A percentile compares a stretch with the other conserved stretches of the same genome.
These are phyloP conservation scores for Limnodromus scolopaceus DNA, from an alignment of 2,797 vertebrate genomes.

Conservation along the genomic window DNA sequence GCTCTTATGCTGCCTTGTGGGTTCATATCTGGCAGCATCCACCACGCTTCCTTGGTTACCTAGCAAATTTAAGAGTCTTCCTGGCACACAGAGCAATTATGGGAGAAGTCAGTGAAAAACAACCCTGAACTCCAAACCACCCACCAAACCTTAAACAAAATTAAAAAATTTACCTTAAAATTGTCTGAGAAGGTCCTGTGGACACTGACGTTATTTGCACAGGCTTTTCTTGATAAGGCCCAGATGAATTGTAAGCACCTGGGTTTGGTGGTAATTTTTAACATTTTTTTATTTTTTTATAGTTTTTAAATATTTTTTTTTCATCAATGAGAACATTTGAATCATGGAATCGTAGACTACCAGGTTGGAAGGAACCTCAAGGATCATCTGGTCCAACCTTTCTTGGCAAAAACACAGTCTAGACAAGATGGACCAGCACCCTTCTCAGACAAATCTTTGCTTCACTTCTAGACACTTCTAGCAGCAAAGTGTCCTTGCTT, in stretches of 20 bases:
- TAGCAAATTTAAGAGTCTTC: background rate
- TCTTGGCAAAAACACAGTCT: background rate
- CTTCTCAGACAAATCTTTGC: background rate
- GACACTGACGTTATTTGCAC: background rate
- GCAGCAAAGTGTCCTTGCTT: background rate
- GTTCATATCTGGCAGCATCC: accelerated
- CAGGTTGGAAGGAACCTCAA: background rate
- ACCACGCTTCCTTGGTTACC: background rate
- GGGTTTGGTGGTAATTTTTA: background rate
- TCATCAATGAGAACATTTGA: background rate
- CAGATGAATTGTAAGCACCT: background rate
- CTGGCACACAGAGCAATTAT: background rate
- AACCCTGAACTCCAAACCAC: background rate
- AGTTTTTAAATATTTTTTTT: background rate
- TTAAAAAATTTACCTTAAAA: background rate
- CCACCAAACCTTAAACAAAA: background rate
- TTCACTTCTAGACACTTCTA: background rate
- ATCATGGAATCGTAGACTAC: background rate
- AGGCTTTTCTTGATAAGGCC: background rate
- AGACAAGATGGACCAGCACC: background rate
- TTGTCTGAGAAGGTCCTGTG: background rate
- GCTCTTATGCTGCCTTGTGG: background rate
- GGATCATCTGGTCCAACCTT: background rate
- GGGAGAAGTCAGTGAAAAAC: background rate
- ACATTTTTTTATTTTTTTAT: background rate